These are phyloP conservation scores for Thunnus thynnus DNA, from an alignment of 2,113 vertebrate genomes.

Conservation along the genomic window DNA sequence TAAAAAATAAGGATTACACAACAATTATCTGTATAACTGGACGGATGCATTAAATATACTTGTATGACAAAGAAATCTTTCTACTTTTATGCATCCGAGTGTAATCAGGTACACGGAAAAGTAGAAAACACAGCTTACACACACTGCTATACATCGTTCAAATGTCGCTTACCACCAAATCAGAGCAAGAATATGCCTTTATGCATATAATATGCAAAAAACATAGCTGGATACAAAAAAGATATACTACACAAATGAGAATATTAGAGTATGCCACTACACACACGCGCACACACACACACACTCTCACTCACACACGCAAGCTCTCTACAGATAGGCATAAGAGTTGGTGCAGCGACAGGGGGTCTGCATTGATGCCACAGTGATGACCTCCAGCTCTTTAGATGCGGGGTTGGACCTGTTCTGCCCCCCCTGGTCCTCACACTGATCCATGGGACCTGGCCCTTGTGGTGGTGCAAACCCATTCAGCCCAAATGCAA, in stretches of 20 bases:
- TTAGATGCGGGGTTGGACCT: conserved; percentile 83
- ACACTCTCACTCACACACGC: not conserved
- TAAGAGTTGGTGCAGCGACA: conserved; percentile 98
- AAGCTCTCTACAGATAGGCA: conserved; percentile 90
- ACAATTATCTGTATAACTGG: conserved; percentile 42
- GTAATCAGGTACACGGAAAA: conserved; percentile 54
- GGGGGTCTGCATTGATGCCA: conserved; percentile 96
- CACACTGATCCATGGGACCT: conserved; percentile 87
- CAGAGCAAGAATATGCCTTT: conserved; percentile 32
- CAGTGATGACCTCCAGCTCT: conserved; percentile 96
- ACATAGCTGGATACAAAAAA: conserved; percentile 35
- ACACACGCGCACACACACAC: conserved; percentile 12
- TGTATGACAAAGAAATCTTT: conserved; percentile 33
- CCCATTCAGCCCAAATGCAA: conserved; percentile 90
- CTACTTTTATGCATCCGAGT: conserved; percentile 30
- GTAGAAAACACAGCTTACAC: conserved; percentile 60
- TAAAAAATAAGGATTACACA: conserved; percentile 23
- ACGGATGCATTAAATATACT: conserved; percentile 34
- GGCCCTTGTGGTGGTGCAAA: conserved; percentile 74
- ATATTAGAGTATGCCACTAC: conserved; percentile 23
- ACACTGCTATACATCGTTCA: conserved; percentile 45
- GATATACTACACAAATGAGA: conserved; percentile 51
- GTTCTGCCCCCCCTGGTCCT: conserved; percentile 80
- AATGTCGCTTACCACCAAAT: conserved; percentile 53
- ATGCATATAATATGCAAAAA: conserved; percentile 36